A percentile compares a stretch with the other conserved stretches of the same genome.
These are phyloP conservation scores for Pyralis farinalis DNA, from an alignment of 2,888 invertebrate genomes.

Conservation along the genomic window DNA sequence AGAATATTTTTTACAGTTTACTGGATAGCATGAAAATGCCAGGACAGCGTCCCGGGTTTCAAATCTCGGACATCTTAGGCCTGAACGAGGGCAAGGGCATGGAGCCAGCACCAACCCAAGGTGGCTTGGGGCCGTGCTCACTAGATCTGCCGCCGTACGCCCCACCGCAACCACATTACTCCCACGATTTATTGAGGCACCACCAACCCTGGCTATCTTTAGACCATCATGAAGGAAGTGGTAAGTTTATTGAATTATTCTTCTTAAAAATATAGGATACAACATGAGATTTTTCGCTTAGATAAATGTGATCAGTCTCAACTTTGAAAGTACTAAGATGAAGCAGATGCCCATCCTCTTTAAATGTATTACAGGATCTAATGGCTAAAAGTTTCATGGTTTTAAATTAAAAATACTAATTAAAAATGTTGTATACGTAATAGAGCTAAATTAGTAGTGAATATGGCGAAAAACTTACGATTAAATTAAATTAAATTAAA, in stretches of 20 bases:
- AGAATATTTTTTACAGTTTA: conserved; percentile 83
- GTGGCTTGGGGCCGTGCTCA: conserved; percentile 43
- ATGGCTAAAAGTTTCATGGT: too few species aligned
- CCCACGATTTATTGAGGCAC: conserved; percentile 64
- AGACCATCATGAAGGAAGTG: conserved; percentile 64
- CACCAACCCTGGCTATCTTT: conserved; percentile 69
- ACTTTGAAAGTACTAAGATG: too few species aligned
- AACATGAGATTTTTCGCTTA: too few species aligned
- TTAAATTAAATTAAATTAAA: too few species aligned
- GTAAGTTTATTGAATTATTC: conserved; percentile 34
- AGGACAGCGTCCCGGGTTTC: conserved; percentile 90
- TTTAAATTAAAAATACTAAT: too few species aligned
- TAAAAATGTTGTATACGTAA: too few species aligned
- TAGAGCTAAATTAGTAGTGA: too few species aligned
- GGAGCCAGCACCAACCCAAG: conserved; percentile 53
- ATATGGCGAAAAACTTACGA: too few species aligned
- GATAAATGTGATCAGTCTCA: too few species aligned
- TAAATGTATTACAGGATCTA: too few species aligned
- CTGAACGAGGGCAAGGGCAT: conserved; percentile 85
- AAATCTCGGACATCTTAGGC: conserved; percentile 96
- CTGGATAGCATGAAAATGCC: conserved; percentile 92
- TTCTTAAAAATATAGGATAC: too few species aligned
- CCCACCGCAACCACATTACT: conserved; percentile 59
- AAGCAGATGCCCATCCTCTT: too few species aligned
- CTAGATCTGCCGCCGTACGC: conserved; percentile 63